Evolutionary conservation across 1,140 invertebrate genomes (phyloP), one percentile per base, ranked within the genome.

Genomic region (Drosophila sturtevanti): DNA sequence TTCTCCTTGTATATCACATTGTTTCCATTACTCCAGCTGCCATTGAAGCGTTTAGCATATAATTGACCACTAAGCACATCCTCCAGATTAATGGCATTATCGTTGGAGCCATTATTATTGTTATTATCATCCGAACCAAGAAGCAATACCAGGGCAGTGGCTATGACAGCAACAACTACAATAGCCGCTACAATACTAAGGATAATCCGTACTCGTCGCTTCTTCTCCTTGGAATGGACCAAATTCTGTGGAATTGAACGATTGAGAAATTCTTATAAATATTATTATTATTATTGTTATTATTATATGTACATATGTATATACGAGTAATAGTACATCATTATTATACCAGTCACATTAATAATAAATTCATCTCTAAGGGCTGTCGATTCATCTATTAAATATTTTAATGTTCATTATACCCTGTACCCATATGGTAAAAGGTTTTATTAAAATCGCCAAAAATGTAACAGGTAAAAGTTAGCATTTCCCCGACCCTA

Each of bases 21-120:
- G 27, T 82, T 91, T 84, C 92, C 92, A 63, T 92, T 92, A 52
- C 93, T 90, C 93, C 93, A 94, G 31, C 93, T 93, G 52, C 92
- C 93, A 77, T 94, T 94, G 66, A 94, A 94, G 10, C 91, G 79
- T 41, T 90, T 91, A 0, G 93, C 86, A 60, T 86, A 90, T n/a
- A 93, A 91, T 64, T 89, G 87, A 18, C 92, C 92, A 1, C 71
- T 79, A 6, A 94, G 71, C 44, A 93, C 81, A 77, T 93, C 92
- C 63, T 93, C 92, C 68, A 94, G 82, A 55, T 90, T 52, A 4
- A 92, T 84, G 35, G 71, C 87, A 66, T 86, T 79, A 27, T 68
- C 66, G 9, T 51, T 59, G 18, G 41, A 54, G 12, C 59, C 51
- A 14, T 24, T 18, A 6, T 48, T 41, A n/a, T 22, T 41, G 14